Evolutionary conservation across 2,797 vertebrate genomes (phyloP).

Genomic region (Hozukius guyotensis): DNA sequence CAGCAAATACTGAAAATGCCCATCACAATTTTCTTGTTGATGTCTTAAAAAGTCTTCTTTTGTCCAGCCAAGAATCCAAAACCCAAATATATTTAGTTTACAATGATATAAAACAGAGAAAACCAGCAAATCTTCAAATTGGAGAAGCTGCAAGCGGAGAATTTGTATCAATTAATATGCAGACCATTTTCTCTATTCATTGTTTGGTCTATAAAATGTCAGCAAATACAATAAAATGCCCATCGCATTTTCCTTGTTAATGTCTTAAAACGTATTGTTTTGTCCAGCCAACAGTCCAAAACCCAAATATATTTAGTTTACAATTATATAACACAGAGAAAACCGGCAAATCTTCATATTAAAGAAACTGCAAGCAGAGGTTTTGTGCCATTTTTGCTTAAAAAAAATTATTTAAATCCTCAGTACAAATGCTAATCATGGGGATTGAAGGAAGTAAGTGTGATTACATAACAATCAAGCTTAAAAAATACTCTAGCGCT

Average conservation of each 20-base stretch:
- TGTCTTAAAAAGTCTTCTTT: no score
- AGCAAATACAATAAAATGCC: not conserved
- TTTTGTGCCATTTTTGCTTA: not conserved
- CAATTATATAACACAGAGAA: no score
- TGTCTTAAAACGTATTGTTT: not conserved
- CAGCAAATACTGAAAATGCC: no score
- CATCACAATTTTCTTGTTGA: no score
- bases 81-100: no score
- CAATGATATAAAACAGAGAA: no score
- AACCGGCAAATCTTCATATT: not conserved
- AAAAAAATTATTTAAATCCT: not conserved
- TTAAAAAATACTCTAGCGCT: not conserved
- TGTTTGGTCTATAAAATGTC: not conserved
- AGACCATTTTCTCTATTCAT: not conserved
- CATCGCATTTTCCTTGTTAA: not conserved
- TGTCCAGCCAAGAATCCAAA: no score
- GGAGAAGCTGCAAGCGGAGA: no score
- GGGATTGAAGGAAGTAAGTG: not conserved
- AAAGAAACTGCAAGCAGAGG: fast-evolving
- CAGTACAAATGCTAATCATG: not conserved
- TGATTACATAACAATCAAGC: constrained; percentile 30
- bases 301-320: not conserved
- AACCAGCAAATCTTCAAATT: no score
- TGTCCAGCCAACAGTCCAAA: not conserved
- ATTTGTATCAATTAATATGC: not conserved